These are phyloP conservation scores for Linyphia triangularis DNA, from an alignment of 2,888 invertebrate species.

Conservation along the genomic window DNA sequence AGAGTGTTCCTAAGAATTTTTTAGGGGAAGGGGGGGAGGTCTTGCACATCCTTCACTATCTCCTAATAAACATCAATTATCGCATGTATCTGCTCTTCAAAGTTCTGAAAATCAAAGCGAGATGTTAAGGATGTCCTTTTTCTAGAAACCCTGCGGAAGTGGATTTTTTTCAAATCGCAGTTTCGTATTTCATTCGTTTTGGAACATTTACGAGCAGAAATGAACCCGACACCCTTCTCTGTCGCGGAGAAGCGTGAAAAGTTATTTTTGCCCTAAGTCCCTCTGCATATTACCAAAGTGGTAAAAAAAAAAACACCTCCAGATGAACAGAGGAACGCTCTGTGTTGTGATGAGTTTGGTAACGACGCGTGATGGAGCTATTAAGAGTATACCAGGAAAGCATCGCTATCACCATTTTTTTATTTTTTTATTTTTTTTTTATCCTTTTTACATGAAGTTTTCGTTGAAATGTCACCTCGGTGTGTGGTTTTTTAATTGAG, in stretches of 20 bases:
- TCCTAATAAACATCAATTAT: too few species aligned
- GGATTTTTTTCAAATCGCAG: conserved; percentile 1
- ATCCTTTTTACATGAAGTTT: conserved; percentile 4
- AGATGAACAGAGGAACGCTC: conserved; percentile 33
- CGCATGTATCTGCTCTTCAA: too few species aligned
- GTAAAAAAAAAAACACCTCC: conserved; percentile 38
- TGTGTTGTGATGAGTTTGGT: conserved; percentile 60
- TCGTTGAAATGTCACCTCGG: conserved; percentile 61
- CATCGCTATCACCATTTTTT: neutral
- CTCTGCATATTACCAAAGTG: neutral
- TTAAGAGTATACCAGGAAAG: conserved; percentile 35
- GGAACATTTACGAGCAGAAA: conserved; percentile 72
- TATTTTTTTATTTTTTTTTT: neutral
- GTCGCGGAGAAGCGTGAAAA: conserved; percentile 66
- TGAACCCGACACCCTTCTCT: conserved; percentile 66
- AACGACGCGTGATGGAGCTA: conserved; percentile 72
- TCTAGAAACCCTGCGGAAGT: neutral
- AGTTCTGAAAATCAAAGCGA: too few species aligned
- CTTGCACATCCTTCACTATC: too few species aligned
- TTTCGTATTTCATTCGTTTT: conserved; percentile 64
- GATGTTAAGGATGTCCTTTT: conserved; percentile 5
- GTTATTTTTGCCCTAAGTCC: conserved; percentile 58
- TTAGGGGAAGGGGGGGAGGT: too few species aligned
- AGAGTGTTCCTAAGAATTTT: too few species aligned
- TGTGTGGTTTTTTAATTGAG: conserved; percentile 73